Percentiles rank a stretch among this genome's conserved stretches.
Evolutionary conservation across 2,888 invertebrate species (phyloP).

Genomic region (Liodrosophila aerea): DNA sequence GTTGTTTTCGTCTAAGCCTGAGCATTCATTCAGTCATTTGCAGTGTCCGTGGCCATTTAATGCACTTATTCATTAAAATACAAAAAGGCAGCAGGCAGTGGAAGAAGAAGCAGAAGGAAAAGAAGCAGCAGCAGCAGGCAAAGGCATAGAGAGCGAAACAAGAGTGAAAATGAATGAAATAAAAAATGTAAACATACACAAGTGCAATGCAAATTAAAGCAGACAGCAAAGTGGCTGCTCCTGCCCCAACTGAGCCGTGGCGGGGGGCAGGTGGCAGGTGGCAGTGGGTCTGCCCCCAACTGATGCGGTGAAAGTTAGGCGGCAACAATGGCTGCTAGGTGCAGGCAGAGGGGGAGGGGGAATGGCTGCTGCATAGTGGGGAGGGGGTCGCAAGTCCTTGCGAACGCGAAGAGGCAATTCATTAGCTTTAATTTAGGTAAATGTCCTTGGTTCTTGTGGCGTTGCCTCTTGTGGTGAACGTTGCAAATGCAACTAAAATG

Average conservation of each 20-base stretch:
- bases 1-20: slow-evolving; percentile 51
- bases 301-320: slow-evolving; percentile 46
- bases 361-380: background rate
- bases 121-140: background rate
- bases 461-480: slow-evolving; percentile 72
- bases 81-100: slow-evolving; percentile 30
- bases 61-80: slow-evolving; percentile 77
- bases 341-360: background rate
- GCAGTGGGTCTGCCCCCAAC: slow-evolving; percentile 37
- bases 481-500: slow-evolving; percentile 76
- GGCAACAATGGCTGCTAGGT: slow-evolving; percentile 40
- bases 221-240: slow-evolving; percentile 77
- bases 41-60: slow-evolving; percentile 71
- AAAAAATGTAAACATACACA: slow-evolving; percentile 78
- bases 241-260: slow-evolving; percentile 14
- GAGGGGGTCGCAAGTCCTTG: slow-evolving; percentile 42
- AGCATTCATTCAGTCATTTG: slow-evolving; percentile 69
- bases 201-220: slow-evolving; percentile 79
- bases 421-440: slow-evolving; percentile 78
- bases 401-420: slow-evolving; percentile 72
- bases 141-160: slow-evolving; percentile 50
- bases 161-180: slow-evolving; percentile 77
- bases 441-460: slow-evolving; percentile 78
- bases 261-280: background rate
- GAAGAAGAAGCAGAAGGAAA: background rate